A percentile compares a stretch with the other conserved stretches of the same genome.
Conservation (phyloP, 2,888 invertebrate genomes). For the Polydrusus cervinus region DNA sequence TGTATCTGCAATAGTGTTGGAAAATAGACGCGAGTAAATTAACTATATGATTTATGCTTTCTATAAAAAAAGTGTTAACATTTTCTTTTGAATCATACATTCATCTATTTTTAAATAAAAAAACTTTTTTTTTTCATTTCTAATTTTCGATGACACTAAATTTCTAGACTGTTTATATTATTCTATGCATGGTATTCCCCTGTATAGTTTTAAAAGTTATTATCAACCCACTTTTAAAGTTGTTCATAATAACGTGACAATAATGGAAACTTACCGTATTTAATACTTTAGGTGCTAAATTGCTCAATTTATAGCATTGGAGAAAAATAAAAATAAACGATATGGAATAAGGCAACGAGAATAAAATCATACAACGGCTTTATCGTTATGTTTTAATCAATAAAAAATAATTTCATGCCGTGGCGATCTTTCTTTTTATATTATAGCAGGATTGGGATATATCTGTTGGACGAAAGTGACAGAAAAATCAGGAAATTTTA, state of each 20-base stretch:
- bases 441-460: constrained; percentile 4
- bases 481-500: constrained; percentile 8
- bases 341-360: constrained; percentile 4
- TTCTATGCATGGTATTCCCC: too few relatives aligned
- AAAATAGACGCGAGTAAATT: too few relatives aligned
- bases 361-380: constrained; percentile 18
- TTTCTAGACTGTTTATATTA: too few relatives aligned
- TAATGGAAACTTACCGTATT: constrained; percentile 6
- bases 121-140: too few relatives aligned
- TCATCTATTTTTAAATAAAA: too few relatives aligned
- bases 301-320: constrained; percentile 21
- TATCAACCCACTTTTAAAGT: not conserved
- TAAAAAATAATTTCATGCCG: constrained; percentile 21
- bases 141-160: too few relatives aligned
- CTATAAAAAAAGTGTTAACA: too few relatives aligned
- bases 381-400: constrained; percentile 32
- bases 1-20: too few relatives aligned
- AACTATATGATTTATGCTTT: too few relatives aligned
- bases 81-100: too few relatives aligned
- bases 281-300: not conserved
- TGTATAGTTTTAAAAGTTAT: not conserved
- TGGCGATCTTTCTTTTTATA: constrained; percentile 19
- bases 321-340: constrained; percentile 30
- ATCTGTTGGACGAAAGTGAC: not conserved
- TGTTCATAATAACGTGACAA: not conserved